These are phyloP conservation scores for Sphecodes monilicornis DNA, from an alignment of 2,888 invertebrate genomes.

Conservation along the genomic window DNA sequence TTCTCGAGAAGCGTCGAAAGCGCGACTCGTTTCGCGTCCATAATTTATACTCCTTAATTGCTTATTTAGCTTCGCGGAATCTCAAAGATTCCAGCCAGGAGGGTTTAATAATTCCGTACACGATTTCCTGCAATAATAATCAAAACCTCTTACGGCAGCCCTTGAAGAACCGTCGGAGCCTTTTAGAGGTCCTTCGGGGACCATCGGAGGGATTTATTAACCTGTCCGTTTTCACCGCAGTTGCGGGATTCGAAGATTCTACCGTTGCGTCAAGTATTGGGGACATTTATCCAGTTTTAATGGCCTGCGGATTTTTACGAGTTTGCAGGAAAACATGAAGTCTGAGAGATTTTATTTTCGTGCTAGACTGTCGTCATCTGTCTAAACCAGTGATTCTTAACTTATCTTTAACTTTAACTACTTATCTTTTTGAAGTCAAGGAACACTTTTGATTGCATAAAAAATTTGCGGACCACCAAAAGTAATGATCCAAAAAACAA, in stretches of 20 bases:
- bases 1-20: background rate
- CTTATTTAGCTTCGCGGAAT: background rate
- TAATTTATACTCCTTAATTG: background rate
- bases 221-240: conserved; percentile 10
- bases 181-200: conserved; percentile 8
- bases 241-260: background rate
- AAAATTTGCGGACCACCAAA: too few species aligned
- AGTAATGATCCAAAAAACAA: too few species aligned
- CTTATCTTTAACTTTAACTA: too few species aligned
- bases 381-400: too few species aligned
- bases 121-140: conserved; percentile 1
- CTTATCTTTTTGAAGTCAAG: too few species aligned
- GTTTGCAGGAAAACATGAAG: background rate
- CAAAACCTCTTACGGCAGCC: conserved; percentile 11
- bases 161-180: conserved; percentile 6
- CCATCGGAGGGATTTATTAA: conserved; percentile 6
- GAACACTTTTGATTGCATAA: too few species aligned
- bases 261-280: background rate
- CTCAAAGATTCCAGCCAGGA: background rate
- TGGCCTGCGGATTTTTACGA: background rate
- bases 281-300: background rate
- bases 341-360: background rate
- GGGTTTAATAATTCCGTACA: background rate
- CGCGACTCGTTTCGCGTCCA: background rate
- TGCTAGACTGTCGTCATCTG: background rate